Percentiles rank a stretch among this genome's conserved stretches.
Evolutionary conservation across 2,113 vertebrate genomes (phyloP).

Genomic region (Cyphomyrus plagiostoma): DNA sequence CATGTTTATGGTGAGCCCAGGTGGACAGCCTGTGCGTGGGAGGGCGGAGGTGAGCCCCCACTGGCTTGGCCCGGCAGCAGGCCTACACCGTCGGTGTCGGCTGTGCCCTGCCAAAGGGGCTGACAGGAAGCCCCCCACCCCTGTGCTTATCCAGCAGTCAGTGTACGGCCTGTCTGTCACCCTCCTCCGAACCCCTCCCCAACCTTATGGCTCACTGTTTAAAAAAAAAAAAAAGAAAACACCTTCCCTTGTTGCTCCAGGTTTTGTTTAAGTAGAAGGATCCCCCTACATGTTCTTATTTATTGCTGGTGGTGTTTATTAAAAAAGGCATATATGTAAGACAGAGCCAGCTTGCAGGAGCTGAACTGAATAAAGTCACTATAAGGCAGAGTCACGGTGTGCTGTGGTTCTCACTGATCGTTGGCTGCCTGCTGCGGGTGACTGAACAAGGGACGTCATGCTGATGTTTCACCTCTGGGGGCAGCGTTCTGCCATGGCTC

Average conservation of each 20-base stretch:
- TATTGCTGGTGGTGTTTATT: constrained; percentile 27
- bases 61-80: background rate
- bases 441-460: too few species aligned
- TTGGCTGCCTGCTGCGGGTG: background rate
- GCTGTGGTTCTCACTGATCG: background rate
- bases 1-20: constrained; percentile 29
- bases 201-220: background rate
- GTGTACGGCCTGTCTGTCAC: background rate
- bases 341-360: constrained; percentile 31
- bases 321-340: constrained; percentile 30
- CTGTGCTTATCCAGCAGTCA: background rate
- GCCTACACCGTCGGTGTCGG: background rate
- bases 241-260: constrained; percentile 37
- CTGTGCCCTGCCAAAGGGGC: background rate
- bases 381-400: constrained; percentile 11
- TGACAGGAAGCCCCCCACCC: background rate
- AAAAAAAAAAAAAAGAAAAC: background rate
- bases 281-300: constrained; percentile 27
- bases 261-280: constrained; percentile 31
- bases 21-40: constrained; percentile 8
- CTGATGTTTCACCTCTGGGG: too few species aligned
- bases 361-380: constrained; percentile 47
- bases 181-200: background rate
- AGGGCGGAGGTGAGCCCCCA: constrained; percentile 6
- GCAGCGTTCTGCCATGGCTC: background rate